phyloP scores from a whole-genome alignment of 2,113 vertebrate genomes.

The Thryonomys swinderianus region DNA sequence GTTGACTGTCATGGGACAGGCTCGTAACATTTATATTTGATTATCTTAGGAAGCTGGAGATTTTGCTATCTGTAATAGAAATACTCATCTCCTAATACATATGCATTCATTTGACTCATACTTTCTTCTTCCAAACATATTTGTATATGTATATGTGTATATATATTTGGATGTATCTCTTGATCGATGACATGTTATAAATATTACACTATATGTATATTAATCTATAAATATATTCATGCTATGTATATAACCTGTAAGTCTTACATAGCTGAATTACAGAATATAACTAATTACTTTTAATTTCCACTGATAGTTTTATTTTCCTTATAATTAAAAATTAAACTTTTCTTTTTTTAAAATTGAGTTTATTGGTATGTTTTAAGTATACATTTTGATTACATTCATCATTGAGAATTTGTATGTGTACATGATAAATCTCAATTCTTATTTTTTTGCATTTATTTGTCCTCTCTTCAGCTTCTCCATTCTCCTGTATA shows the following conservation, averaged over 20 bases:
- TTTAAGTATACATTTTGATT: no score
- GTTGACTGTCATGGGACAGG: not conserved
- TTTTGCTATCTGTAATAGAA: not conserved
- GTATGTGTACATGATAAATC: no score
- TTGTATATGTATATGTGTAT: no score
- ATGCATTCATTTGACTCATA: not conserved
- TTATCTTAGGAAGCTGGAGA: not conserved
- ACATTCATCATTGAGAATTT: no score
- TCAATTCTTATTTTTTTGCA: no score
- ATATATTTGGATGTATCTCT: not conserved
- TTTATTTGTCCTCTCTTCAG: no score
- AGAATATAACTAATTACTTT: not conserved
- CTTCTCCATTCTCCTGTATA: no score
- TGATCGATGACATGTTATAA: not conserved
- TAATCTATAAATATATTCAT: no score
- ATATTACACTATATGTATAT: not conserved
- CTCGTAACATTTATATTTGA: constrained; percentile 24
- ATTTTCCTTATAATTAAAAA: not conserved
- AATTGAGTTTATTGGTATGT: no score
- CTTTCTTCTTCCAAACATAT: not conserved
- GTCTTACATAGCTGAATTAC: not conserved
- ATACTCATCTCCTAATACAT: not conserved
- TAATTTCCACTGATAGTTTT: not conserved
- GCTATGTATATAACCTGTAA: not conserved
- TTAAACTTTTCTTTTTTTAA: not conserved